Evolutionary conservation across 2,113 vertebrate genomes (phyloP).

Genomic region (Romanogobio albipinnatus): DNA sequence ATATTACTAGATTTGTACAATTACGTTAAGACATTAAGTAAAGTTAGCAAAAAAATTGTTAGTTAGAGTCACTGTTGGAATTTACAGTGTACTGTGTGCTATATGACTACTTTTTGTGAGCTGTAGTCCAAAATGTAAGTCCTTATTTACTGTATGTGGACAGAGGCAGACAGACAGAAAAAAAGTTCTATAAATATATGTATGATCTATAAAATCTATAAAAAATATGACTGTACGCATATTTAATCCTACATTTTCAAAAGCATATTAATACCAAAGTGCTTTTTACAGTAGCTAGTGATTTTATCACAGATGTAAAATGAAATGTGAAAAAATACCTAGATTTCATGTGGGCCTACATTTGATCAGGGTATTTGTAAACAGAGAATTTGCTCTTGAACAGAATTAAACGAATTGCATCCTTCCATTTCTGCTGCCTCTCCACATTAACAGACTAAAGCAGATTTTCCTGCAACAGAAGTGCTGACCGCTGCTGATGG

Average conservation of each 20-base stretch:
- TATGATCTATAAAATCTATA: no score
- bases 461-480: constrained; percentile 37
- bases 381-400: constrained; percentile 20
- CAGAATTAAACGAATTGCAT: background rate
- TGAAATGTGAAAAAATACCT: background rate
- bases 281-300: background rate
- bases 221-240: background rate
- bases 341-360: background rate
- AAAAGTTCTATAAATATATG: no score
- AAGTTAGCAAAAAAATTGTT: no score
- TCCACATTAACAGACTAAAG: constrained; percentile 26
- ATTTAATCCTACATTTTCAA: background rate
- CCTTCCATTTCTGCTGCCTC: constrained; percentile 21
- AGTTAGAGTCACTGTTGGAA: no score
- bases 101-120: no score
- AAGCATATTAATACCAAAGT: background rate
- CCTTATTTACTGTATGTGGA: background rate
- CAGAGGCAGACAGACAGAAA: background rate
- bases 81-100: no score
- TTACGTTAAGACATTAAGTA: no score
- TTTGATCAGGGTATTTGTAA: background rate
- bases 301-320: background rate
- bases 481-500: constrained; percentile 50
- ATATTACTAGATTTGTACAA: no score
- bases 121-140: no score